Percentiles rank a stretch among this genome's conserved stretches.
These are phyloP conservation scores for Apotomis capreana DNA, from an alignment of 2,888 invertebrate species.

Conservation along the genomic window DNA sequence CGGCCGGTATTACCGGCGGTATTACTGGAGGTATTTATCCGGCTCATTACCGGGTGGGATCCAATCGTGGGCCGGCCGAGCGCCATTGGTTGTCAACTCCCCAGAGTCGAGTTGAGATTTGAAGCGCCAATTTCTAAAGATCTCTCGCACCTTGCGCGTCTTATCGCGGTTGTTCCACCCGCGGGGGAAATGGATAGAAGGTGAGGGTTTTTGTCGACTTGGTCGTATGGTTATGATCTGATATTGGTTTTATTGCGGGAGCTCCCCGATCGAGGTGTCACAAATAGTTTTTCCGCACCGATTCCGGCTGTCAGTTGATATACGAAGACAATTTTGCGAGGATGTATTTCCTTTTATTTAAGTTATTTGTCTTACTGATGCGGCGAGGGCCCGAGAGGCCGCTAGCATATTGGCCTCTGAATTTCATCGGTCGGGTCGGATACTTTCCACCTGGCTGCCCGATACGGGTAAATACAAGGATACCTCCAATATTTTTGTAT, in stretches of 20 bases:
- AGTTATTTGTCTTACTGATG: conserved; percentile 41
- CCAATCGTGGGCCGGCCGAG: conserved; percentile 64
- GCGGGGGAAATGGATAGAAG: background rate
- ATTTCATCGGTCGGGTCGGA: conserved; percentile 23
- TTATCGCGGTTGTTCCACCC: background rate
- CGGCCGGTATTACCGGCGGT: conserved; percentile 62
- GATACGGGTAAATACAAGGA: conserved; percentile 13
- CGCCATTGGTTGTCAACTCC: conserved; percentile 68
- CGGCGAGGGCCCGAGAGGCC: conserved; percentile 21
- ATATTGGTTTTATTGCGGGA: conserved; percentile 72
- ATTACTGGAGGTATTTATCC: conserved; percentile 71
- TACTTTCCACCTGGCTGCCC: conserved; percentile 35
- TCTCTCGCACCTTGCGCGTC: conserved; percentile 39
- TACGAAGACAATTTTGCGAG: conserved; percentile 41
- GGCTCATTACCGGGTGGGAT: conserved; percentile 68
- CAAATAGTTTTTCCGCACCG: conserved; percentile 71
- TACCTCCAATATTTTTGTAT: conserved; percentile 12
- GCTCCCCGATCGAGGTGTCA: conserved; percentile 65
- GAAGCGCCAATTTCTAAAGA: conserved; percentile 54
- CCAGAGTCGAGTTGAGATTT: conserved; percentile 62
- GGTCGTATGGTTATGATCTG: conserved; percentile 60
- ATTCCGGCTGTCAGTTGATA: conserved; percentile 54
- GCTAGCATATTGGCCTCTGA: conserved; percentile 28
- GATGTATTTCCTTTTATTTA: conserved; percentile 39
- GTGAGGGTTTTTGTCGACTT: conserved; percentile 42